Evolutionary conservation across 1,140 invertebrate genomes (phyloP).

Genomic region (Agrypnia vestita): DNA sequence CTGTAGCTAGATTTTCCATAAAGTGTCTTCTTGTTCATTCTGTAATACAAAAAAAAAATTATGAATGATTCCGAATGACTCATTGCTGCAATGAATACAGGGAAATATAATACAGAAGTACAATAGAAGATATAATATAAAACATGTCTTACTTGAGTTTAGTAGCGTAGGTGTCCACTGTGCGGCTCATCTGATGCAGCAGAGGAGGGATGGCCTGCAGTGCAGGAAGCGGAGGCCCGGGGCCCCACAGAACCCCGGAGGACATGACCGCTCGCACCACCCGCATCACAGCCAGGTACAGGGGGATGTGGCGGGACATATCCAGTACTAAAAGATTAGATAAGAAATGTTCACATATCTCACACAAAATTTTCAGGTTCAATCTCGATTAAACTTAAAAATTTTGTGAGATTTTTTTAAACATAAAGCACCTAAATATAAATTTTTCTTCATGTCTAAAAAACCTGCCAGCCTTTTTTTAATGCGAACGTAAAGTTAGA

Average conservation of each 20-base stretch:
- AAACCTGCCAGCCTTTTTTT: too few species aligned
- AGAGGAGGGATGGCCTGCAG: conserved; percentile 75
- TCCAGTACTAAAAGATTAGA: conserved; percentile 80
- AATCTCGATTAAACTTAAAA: too few species aligned
- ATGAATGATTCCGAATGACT: neutral
- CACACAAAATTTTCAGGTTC: too few species aligned
- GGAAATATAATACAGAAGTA: too few species aligned
- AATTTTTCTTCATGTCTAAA: too few species aligned
- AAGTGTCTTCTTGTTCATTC: conserved; percentile 74
- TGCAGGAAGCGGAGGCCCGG: conserved; percentile 77
- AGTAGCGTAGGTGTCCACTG: conserved; percentile 92
- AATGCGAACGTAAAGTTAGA: too few species aligned
- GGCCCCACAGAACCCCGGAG: conserved; percentile 69
- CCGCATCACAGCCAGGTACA: conserved; percentile 89
- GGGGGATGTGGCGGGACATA: conserved; percentile 94
- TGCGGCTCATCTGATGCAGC: conserved; percentile 89
- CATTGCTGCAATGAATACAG: too few species aligned
- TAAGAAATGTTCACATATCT: too few species aligned
- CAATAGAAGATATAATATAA: neutral
- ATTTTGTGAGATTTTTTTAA: too few species aligned
- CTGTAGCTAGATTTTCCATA: conserved; percentile 71
- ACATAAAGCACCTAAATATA: too few species aligned
- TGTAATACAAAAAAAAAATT: neutral
- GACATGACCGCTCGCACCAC: conserved; percentile 86
- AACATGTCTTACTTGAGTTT: conserved; percentile 82